Percentiles rank a stretch among this genome's conserved stretches.
These are phyloP conservation scores for Drosophila cardini DNA, from an alignment of 1,140 invertebrate species.

Conservation along the genomic window DNA sequence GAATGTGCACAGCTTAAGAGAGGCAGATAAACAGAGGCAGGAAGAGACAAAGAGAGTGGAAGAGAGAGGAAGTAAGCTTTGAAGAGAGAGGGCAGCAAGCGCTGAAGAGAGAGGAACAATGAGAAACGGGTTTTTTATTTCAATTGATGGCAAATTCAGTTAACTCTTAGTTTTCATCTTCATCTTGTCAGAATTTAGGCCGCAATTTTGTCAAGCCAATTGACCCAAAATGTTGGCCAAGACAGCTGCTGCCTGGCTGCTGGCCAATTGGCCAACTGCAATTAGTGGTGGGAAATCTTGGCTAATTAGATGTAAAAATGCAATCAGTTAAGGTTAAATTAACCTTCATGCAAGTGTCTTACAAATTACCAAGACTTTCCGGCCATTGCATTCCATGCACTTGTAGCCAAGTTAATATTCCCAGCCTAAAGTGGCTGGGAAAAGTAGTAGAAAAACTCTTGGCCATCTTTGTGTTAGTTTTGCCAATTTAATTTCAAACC, in stretches of 20 bases:
- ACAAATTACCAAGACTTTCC: conserved; percentile 54
- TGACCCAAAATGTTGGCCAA: conserved; percentile 64
- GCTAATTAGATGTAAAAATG: conserved; percentile 60
- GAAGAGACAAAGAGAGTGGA: neutral
- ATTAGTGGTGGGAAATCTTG: conserved; percentile 54
- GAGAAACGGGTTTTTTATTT: conserved; percentile 62
- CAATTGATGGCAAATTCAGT: conserved; percentile 54
- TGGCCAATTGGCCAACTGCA: conserved; percentile 5
- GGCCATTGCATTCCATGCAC: conserved; percentile 43
- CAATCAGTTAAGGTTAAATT: conserved; percentile 54
- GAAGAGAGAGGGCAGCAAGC: neutral
- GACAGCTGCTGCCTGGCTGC: neutral
- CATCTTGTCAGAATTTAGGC: conserved; percentile 67
- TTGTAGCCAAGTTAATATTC: conserved; percentile 18
- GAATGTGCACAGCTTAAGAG: conserved; percentile 55
- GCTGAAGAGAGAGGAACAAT: conserved; percentile 8
- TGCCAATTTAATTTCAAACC: conserved; percentile 1
- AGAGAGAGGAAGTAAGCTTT: neutral
- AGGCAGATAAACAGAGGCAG: neutral
- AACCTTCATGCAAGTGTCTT: conserved; percentile 49
- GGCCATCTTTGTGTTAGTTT: too few species aligned
- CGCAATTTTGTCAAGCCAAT: conserved; percentile 62
- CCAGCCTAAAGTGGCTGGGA: neutral
- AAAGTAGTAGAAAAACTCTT: too few species aligned
- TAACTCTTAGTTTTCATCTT: conserved; percentile 50